Conservation (phyloP, 2,797 vertebrate species). For the Amazona finschi region DNA sequence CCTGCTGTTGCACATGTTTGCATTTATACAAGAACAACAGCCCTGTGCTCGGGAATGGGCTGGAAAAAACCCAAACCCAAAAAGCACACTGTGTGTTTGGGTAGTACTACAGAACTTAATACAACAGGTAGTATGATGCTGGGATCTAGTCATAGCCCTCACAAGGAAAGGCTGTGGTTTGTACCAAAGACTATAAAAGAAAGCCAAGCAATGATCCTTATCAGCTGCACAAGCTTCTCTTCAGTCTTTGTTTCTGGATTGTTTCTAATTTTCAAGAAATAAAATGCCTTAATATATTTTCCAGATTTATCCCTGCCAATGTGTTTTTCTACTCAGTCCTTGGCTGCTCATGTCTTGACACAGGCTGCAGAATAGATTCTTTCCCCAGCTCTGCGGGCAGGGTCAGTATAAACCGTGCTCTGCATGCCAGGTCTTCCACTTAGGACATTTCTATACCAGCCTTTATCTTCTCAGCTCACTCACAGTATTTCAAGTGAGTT, state of each 20-base stretch:
- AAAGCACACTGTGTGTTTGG: background rate
- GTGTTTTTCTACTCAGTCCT: constrained; percentile 34
- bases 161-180: background rate
- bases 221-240: background rate
- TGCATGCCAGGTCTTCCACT: background rate
- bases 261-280: constrained; percentile 56
- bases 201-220: background rate
- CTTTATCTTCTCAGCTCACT: background rate
- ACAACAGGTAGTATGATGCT: background rate
- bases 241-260: constrained; percentile 13
- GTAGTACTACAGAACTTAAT: background rate
- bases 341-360: constrained; percentile 30
- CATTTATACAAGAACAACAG: background rate
- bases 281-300: constrained; percentile 31
- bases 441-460: background rate
- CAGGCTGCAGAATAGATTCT: constrained; percentile 38
- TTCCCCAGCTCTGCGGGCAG: background rate
- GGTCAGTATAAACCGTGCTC: background rate
- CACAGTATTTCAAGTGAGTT: background rate
- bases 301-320: background rate
- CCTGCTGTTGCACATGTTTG: background rate
- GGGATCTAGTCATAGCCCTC: background rate
- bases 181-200: background rate
- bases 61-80: background rate
- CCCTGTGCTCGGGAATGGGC: background rate